Conservation (phyloP, 2,888 invertebrate genomes). For the Mesorhabditis spiculigera region DNA sequence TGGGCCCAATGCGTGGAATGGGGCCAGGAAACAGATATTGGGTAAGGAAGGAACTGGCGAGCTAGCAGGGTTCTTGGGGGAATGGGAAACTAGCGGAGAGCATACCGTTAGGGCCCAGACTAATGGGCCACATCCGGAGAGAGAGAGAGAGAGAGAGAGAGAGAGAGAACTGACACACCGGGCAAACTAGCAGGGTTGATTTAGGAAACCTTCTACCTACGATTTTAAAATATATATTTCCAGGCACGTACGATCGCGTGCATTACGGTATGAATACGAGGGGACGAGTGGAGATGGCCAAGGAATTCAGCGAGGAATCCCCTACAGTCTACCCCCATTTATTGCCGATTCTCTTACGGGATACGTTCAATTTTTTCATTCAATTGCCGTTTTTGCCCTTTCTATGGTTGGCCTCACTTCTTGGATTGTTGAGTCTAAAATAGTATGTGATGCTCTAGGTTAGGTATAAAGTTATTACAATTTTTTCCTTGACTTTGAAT, state of each 20-base stretch:
- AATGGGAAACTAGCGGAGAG: neutral
- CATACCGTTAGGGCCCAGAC: too few species aligned
- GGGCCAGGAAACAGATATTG: neutral
- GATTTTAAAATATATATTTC: neutral
- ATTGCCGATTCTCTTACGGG: neutral
- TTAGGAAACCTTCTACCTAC: too few species aligned
- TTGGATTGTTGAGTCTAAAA: too few species aligned
- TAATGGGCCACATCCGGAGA: too few species aligned
- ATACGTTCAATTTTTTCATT: neutral
- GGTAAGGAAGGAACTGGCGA: neutral
- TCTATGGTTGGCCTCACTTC: too few species aligned
- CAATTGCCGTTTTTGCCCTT: too few species aligned
- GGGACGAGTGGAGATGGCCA: neutral
- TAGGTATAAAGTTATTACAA: too few species aligned
- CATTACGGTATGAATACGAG: slow-evolving; percentile 13
- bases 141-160: too few species aligned
- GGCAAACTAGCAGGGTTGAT: too few species aligned
- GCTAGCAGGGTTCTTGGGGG: neutral
- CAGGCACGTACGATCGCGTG: slow-evolving; percentile 14
- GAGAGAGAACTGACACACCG: too few species aligned
- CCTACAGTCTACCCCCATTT: neutral
- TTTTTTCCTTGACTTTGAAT: too few species aligned
- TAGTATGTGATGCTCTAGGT: too few species aligned
- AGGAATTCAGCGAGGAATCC: neutral
- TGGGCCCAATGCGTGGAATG: slow-evolving; percentile 9